phyloP scores from a whole-genome alignment of 2,797 vertebrate genomes.

The Meriones psammophilus region DNA sequence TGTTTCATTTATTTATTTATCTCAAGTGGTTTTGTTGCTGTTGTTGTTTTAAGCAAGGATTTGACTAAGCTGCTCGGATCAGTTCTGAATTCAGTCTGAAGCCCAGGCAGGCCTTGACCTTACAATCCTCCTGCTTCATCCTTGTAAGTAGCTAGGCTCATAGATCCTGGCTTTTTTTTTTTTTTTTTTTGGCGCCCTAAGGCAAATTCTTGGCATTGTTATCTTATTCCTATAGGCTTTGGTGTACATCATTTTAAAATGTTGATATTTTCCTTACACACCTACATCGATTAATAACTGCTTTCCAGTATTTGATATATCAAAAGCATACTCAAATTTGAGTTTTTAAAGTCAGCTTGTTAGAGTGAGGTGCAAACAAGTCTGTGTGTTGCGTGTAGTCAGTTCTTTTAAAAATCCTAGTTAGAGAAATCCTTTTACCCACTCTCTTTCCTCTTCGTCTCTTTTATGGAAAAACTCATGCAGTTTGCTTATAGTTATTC shows the following conservation, averaged over 20 bases:
- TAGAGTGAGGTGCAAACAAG: constrained; percentile 43
- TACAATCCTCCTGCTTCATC: too few relatives aligned
- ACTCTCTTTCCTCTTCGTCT: background rate
- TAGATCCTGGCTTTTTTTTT: too few relatives aligned
- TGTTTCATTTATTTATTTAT: constrained; percentile 11
- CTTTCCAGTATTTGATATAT: constrained; percentile 14
- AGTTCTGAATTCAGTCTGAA: background rate
- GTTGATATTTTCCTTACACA: constrained; percentile 52
- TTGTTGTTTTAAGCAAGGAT: background rate
- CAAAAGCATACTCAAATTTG: constrained; percentile 41
- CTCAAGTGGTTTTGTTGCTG: background rate
- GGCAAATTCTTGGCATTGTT: constrained; percentile 13
- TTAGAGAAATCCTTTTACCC: background rate
- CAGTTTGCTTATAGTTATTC: background rate
- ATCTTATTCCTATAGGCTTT: constrained; percentile 25
- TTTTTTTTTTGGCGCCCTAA: background rate
- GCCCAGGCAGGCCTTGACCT: background rate
- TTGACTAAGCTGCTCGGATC: background rate
- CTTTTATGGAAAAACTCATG: background rate
- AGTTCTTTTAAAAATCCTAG: background rate
- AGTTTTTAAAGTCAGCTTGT: constrained; percentile 36
- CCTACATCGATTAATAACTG: background rate
- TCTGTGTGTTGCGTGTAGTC: background rate
- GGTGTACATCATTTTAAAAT: constrained; percentile 28
- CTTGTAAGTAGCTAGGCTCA: too few relatives aligned